Evolutionary conservation across 1,140 invertebrate species (phyloP), one percentile per base, ranked within the genome.

Genomic region (Mamestra configurata): DNA sequence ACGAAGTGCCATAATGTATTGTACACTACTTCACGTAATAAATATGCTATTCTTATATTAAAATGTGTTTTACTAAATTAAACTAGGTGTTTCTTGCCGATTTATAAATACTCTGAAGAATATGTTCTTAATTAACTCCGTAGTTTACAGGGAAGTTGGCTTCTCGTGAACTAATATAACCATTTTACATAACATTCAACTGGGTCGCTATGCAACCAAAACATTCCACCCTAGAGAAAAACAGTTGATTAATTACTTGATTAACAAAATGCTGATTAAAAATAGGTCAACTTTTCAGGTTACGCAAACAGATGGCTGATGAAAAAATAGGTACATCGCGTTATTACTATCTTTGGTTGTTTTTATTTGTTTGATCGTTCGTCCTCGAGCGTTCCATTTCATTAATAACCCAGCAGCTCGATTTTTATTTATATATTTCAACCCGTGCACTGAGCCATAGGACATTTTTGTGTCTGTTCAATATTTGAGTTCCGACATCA

Each of bases 1-100:
- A 90, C 84, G 81, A 90, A 90, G 91, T 92, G 91, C 91, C 91
- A 92, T 92, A 92, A 79, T 86, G 77, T 82, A 83, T 80, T 86
- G 85, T 88, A 88, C 84, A 84, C 86, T 76, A 90, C 85, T 92
- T 90, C 84, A 86, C 55, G 82, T 83, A 90, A 86, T 89, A 89
- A 90, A 89, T 79, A 72, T 83, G 82, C 79, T 87, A 85, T 86
- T 87, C 77, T 83, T 82, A 37, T 77, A 73, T n/a, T n/a, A 51
- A 75, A 6, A 20, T 40, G 59, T 18, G 20, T 68, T 43, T 31
- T 31, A 31, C 5, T 31, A 3, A 3, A 5, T 31, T 31, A 3
- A 3, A 5, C 1, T 31, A 31, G 27, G 5, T 31, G 4, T 46
- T 46, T 46, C 1, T 46, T 68, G 5, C 27, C 5, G 27, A 31